Conservation (phyloP, 2,888 invertebrate species). For the Piscicola geometra region DNA sequence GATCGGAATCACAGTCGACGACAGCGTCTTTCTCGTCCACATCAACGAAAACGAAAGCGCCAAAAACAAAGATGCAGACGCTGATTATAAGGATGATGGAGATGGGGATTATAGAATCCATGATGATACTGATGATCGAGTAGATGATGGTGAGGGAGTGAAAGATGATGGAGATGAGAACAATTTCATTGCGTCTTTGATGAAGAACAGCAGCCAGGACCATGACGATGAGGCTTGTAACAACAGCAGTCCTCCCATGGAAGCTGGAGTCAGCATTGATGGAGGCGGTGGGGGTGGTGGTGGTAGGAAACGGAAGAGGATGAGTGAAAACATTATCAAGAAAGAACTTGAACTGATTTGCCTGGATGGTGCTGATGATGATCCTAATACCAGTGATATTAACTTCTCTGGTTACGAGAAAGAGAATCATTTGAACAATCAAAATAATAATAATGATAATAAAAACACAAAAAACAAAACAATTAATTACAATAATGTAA, state of each 20-base stretch:
- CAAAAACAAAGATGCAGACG: neutral
- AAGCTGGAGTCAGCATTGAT: neutral
- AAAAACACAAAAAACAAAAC: neutral
- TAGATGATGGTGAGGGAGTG: neutral
- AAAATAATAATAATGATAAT: slow-evolving; percentile 6
- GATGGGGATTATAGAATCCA: too few relatives aligned
- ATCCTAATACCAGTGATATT: neutral
- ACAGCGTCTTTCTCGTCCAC: slow-evolving; percentile 24
- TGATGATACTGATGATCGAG: neutral
- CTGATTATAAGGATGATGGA: too few relatives aligned
- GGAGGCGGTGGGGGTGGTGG: too few relatives aligned
- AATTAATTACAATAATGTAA: neutral
- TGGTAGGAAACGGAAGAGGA: too few relatives aligned
- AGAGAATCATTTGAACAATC: neutral
- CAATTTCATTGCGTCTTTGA: neutral
- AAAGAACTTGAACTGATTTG: too few relatives aligned
- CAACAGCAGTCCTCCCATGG: neutral
- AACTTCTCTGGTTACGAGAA: too few relatives aligned
- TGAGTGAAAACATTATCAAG: too few relatives aligned
- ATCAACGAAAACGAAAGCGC: slow-evolving; percentile 8
- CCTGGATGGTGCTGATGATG: neutral
- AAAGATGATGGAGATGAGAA: neutral
- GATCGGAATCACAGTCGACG: slow-evolving; percentile 26
- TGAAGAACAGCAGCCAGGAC: too few relatives aligned
- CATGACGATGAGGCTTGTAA: neutral